These are phyloP conservation scores for Calosoma granatense DNA, from an alignment of 1,140 invertebrate species.

Conservation along the genomic window DNA sequence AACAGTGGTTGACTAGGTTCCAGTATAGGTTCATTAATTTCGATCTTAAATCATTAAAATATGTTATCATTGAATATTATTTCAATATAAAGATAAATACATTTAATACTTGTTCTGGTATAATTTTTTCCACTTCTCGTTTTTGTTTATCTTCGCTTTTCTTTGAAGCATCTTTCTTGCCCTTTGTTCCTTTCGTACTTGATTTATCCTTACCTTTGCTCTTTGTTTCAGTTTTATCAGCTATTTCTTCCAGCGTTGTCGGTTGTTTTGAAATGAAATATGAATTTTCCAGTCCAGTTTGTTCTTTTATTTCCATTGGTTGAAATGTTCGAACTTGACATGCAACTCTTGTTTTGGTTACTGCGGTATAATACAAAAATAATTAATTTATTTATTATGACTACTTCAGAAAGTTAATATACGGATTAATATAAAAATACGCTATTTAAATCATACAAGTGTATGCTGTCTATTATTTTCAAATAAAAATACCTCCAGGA, in stretches of 20 bases:
- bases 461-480: background rate
- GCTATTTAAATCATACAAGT: too few relatives aligned
- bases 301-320: slow-evolving; percentile 19
- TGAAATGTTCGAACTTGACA: slow-evolving; percentile 24
- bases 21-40: slow-evolving; percentile 7
- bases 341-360: slow-evolving; percentile 20
- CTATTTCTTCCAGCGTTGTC: background rate
- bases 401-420: too few relatives aligned
- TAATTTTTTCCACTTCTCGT: too few relatives aligned
- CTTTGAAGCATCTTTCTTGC: background rate
- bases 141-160: slow-evolving; percentile 11
- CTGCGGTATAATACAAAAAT: slow-evolving; percentile 14
- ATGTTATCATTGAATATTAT: slow-evolving; percentile 14
- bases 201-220: slow-evolving; percentile 17
- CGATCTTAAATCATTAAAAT: slow-evolving; percentile 11
- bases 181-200: background rate
- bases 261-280: slow-evolving; percentile 19
- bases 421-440: too few relatives aligned
- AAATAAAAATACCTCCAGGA: background rate
- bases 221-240: slow-evolving; percentile 11
- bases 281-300: slow-evolving; percentile 21
- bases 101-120: too few relatives aligned
- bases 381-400: background rate
- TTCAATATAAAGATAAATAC: too few relatives aligned
- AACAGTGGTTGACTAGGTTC: slow-evolving; percentile 24